Conservation (phyloP, 2,888 invertebrate genomes). For the Aproaerema taeniolella region DNA sequence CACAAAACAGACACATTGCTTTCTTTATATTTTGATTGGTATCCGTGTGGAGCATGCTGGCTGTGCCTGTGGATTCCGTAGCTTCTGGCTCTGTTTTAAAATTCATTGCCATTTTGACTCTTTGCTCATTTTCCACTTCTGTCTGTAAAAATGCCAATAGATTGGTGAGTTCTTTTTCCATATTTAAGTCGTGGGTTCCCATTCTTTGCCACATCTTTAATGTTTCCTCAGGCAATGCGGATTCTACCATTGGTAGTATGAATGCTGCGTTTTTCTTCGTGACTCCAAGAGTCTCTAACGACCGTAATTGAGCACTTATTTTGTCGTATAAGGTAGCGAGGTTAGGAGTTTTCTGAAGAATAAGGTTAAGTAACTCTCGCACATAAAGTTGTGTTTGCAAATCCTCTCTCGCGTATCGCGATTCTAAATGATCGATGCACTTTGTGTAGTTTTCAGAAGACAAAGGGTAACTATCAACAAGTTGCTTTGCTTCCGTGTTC, state of each 20-base stretch:
- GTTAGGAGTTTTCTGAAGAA: not conserved
- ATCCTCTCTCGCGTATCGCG: slow-evolving; percentile 5
- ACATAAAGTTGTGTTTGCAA: slow-evolving; percentile 8
- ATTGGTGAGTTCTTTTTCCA: not conserved
- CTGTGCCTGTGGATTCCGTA: not conserved
- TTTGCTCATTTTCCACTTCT: slow-evolving; percentile 14
- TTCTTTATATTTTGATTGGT: not conserved
- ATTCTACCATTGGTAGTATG: not conserved
- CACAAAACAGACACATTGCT: not conserved
- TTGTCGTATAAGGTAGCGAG: no score
- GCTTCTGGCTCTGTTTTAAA: not conserved
- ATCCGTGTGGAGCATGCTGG: not conserved
- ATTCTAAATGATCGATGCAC: slow-evolving; percentile 1
- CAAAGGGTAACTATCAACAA: slow-evolving; percentile 8
- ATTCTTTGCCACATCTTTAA: not conserved
- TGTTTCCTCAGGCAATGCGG: not conserved
- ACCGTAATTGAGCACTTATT: not conserved
- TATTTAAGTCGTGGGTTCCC: not conserved
- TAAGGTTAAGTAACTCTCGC: slow-evolving; percentile 2
- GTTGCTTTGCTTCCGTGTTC: not conserved
- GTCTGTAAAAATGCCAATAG: no score
- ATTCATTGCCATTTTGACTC: not conserved
- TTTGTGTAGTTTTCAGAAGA: not conserved
- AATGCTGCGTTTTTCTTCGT: not conserved
- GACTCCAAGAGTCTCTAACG: not conserved